Evolutionary conservation across 2,797 vertebrate genomes (phyloP).

Genomic region (Manis pentadactyla): DNA sequence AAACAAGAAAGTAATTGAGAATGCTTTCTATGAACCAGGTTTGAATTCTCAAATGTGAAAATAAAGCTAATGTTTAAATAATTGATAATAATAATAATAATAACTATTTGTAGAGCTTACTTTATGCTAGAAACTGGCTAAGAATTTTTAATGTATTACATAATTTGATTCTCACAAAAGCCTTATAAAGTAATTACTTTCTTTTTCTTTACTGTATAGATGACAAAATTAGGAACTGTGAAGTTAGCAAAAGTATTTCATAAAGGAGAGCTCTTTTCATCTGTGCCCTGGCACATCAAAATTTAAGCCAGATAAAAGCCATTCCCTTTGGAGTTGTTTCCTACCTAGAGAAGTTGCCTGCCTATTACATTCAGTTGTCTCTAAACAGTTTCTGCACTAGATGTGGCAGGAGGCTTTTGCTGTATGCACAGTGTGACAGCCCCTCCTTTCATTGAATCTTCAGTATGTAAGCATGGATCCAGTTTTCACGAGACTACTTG

Average conservation of each 20-base stretch:
- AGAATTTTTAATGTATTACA: background rate
- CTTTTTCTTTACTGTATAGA: background rate
- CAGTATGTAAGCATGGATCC: background rate
- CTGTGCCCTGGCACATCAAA: background rate
- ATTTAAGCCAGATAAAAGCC: background rate
- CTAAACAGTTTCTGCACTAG: background rate
- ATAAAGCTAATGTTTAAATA: background rate
- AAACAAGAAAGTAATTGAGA: background rate
- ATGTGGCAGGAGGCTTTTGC: background rate
- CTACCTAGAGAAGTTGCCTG: background rate
- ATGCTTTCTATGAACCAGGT: background rate
- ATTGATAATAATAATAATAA: slow-evolving; percentile 8
- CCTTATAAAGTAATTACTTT: background rate
- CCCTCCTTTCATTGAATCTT: background rate
- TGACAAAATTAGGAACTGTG: background rate
- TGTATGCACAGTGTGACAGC: background rate
- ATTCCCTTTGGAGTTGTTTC: background rate
- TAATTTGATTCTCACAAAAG: background rate
- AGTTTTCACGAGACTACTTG: background rate
- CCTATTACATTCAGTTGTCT: background rate
- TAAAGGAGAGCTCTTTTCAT: background rate
- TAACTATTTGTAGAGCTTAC: background rate
- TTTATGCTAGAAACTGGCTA: background rate
- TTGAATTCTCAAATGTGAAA: slow-evolving; percentile 28
- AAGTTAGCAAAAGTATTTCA: background rate